Evolutionary conservation across 1,140 invertebrate species (phyloP).

Genomic region (Oedothorax gibbosus): DNA sequence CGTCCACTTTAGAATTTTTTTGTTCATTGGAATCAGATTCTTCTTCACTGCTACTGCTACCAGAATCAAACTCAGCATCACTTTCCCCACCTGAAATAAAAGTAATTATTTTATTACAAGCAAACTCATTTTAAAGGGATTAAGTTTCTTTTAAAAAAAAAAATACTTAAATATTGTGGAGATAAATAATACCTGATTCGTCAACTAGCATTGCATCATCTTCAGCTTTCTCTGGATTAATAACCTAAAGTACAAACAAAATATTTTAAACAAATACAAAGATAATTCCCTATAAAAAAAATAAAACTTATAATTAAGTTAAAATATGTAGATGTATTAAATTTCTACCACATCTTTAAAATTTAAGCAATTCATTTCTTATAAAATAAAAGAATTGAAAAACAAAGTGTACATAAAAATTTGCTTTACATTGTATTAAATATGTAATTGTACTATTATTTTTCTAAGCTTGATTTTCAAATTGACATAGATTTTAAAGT

Average conservation of each 20-base stretch:
- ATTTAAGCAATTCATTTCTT: too few relatives aligned
- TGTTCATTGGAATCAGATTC: conserved; percentile 2
- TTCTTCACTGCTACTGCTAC: conserved; percentile 31
- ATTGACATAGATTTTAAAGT: too few relatives aligned
- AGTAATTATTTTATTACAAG: conserved; percentile 19
- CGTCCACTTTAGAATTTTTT: conserved; percentile 19
- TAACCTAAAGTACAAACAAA: conserved; percentile 18
- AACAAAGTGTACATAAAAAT: too few relatives aligned
- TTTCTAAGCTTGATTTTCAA: too few relatives aligned
- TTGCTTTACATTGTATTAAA: too few relatives aligned
- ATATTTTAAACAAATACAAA: not conserved
- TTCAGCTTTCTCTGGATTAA: conserved; percentile 21
- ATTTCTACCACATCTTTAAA: too few relatives aligned
- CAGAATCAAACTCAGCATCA: conserved; percentile 46
- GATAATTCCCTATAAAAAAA: too few relatives aligned
- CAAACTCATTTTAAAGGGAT: not conserved
- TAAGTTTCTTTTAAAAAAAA: too few relatives aligned
- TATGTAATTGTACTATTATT: too few relatives aligned
- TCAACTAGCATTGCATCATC: conserved; percentile 33
- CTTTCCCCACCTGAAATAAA: conserved; percentile 34
- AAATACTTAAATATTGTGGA: not conserved
- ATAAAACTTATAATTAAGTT: too few relatives aligned
- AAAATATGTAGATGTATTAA: too few relatives aligned
- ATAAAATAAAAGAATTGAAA: too few relatives aligned
- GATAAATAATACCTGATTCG: conserved; percentile 31